Percentiles rank a stretch among this genome's conserved stretches.
Conservation (phyloP, 2,797 vertebrate species). For the Gymnothorax reevesii region DNA sequence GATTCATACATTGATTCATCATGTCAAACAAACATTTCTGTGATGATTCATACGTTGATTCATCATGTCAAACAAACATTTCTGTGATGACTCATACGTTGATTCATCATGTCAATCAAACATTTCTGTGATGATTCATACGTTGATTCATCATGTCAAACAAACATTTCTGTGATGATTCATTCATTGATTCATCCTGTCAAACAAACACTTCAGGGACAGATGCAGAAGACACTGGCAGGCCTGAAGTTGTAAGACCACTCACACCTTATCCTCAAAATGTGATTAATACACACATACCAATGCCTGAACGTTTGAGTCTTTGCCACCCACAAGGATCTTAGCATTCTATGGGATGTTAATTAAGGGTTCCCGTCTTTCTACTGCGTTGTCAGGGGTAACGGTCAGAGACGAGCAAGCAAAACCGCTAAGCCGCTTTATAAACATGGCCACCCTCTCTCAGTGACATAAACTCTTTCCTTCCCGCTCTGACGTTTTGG, state of each 20-base stretch:
- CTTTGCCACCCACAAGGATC: conserved; percentile 54
- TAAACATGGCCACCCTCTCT: conserved; percentile 29
- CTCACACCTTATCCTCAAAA: conserved; percentile 49
- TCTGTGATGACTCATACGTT: no score
- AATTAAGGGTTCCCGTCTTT: conserved; percentile 52
- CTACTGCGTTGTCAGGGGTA: conserved; percentile 51
- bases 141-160: no score
- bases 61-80: no score
- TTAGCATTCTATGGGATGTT: conserved; percentile 50
- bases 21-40: no score
- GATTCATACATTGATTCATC: no score
- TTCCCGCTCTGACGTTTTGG: not conserved
- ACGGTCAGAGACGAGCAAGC: conserved; percentile 52
- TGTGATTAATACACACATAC: conserved; percentile 53
- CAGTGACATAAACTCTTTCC: conserved; percentile 43
- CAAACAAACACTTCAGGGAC: conserved; percentile 26
- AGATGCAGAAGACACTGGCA: not conserved
- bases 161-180: no score
- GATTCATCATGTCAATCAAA: no score
- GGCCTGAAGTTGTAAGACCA: not conserved
- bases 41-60: no score
- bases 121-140: no score
- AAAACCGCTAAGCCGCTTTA: conserved; percentile 43
- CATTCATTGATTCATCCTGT: no score
- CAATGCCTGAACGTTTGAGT: conserved; percentile 46